Percentiles rank a stretch among this genome's conserved stretches.
phyloP scores from a whole-genome alignment of 2,888 invertebrate species.

The Hydrotaea diabolus region DNA sequence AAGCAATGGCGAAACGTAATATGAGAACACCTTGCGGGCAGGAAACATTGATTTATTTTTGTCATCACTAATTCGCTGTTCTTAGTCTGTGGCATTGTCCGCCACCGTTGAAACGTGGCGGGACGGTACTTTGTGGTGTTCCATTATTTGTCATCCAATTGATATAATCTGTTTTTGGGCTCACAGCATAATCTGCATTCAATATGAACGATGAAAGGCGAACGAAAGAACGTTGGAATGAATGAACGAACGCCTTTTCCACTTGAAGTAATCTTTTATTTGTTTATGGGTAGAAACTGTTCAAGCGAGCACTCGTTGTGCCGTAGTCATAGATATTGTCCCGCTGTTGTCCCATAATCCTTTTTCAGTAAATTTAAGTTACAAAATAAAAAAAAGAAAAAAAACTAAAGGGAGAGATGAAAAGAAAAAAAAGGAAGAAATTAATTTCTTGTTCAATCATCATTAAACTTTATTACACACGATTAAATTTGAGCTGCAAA shows the following conservation, averaged over 20 bases:
- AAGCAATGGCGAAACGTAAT: background rate
- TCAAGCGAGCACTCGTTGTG: background rate
- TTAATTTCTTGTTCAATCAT: constrained; percentile 60
- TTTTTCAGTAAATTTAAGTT: constrained; percentile 59
- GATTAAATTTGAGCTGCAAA: constrained; percentile 49
- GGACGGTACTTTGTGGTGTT: background rate
- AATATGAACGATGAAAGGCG: constrained; percentile 1
- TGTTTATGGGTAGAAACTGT: background rate
- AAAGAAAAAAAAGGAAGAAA: constrained; percentile 47
- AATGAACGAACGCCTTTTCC: constrained; percentile 26
- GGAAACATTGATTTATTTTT: no score
- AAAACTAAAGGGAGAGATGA: background rate
- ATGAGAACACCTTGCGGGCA: no score
- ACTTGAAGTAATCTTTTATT: constrained; percentile 47
- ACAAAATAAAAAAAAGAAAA: constrained; percentile 1
- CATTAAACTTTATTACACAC: constrained; percentile 57
- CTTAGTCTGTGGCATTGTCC: background rate
- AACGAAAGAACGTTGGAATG: no score
- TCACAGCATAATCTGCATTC: constrained; percentile 4
- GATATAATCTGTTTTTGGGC: constrained; percentile 23
- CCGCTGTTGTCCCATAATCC: constrained; percentile 51
- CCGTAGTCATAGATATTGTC: background rate
- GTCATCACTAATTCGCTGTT: background rate
- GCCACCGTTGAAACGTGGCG: background rate
- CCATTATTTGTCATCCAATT: background rate